phyloP scores from a whole-genome alignment of 2,888 invertebrate genomes.

The Nasonovia ribisnigri region DNA sequence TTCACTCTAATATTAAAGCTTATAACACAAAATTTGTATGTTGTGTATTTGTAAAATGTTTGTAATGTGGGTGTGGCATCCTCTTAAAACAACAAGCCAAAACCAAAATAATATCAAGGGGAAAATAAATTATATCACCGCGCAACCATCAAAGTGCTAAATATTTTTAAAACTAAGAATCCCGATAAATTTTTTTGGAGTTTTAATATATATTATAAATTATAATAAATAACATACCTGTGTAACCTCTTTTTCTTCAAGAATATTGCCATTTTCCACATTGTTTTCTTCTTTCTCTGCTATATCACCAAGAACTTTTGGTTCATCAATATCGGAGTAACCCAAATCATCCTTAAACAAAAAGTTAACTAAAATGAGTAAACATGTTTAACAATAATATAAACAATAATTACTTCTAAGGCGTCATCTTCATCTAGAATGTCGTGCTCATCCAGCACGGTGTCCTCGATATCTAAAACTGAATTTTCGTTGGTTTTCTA shows the following conservation, averaged over 20 bases:
- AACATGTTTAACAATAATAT: background rate
- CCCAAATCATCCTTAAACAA: conserved; percentile 44
- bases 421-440: conserved; percentile 74
- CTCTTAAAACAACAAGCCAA: background rate
- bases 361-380: background rate
- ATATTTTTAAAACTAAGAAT: background rate
- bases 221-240: conserved; percentile 69
- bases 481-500: conserved; percentile 51
- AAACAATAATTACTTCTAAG: conserved; percentile 71
- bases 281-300: conserved; percentile 66
- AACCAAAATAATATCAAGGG: background rate
- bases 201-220: background rate
- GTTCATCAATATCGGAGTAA: conserved; percentile 64
- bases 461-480: conserved; percentile 70
- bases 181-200: background rate
- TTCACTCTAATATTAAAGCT: background rate
- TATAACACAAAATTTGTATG: background rate
- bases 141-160: background rate
- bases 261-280: conserved; percentile 71
- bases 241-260: conserved; percentile 74
- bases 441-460: conserved; percentile 72
- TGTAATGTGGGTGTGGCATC: background rate
- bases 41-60: background rate
- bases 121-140: background rate
- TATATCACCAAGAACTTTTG: conserved; percentile 65